phyloP scores from a whole-genome alignment of 2,113 vertebrate genomes.

The Numida meleagris region DNA sequence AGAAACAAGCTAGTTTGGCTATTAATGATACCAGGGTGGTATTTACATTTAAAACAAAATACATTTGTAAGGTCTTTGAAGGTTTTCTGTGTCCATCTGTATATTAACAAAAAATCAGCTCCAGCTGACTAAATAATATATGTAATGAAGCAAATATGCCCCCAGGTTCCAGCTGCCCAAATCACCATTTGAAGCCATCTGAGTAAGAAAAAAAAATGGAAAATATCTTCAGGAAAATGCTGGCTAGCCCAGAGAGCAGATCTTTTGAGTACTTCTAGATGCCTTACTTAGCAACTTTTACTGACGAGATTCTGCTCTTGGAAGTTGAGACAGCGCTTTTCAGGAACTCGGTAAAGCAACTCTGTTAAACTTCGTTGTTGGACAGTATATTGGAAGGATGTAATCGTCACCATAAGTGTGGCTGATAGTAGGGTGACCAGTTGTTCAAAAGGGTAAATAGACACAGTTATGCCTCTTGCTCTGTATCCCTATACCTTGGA shows the following conservation, averaged over 20 bases:
- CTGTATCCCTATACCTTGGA: background rate
- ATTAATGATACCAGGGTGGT: slow-evolving; percentile 20
- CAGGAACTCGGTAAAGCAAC: background rate
- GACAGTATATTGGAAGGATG: background rate
- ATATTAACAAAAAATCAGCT: slow-evolving; percentile 41
- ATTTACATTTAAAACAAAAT: slow-evolving; percentile 67
- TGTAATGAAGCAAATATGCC: slow-evolving; percentile 58
- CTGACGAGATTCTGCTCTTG: background rate
- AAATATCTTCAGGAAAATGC: background rate
- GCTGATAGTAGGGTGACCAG: background rate
- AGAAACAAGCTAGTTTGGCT: slow-evolving; percentile 33
- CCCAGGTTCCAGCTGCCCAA: slow-evolving; percentile 42
- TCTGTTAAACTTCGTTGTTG: background rate
- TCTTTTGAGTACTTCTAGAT: background rate
- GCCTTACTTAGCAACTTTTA: background rate
- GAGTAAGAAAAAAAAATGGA: background rate
- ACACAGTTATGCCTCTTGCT: background rate
- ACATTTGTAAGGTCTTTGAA: slow-evolving; percentile 55
- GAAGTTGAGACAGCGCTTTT: background rate
- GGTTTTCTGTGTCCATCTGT: slow-evolving; percentile 52
- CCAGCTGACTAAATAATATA: slow-evolving; percentile 64
- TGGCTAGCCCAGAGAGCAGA: background rate
- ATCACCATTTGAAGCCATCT: background rate
- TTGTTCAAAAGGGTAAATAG: background rate
- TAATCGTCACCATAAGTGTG: background rate